Base-by-base conservation (phyloP, 2,888 invertebrate genomes). In the Himalopsyche japonica region DNA sequence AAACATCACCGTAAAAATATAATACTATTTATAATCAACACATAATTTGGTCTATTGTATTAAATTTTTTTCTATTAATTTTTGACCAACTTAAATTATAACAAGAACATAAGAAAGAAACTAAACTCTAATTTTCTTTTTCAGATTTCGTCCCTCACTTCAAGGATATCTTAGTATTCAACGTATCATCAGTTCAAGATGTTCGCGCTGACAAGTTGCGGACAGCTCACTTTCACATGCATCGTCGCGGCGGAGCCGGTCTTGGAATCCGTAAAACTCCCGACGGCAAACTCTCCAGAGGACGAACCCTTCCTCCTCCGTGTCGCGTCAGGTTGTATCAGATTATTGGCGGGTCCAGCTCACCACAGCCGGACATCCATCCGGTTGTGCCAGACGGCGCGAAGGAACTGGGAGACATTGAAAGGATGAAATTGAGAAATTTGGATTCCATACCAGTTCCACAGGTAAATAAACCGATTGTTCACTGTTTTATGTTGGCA, bases 361-460 rank as follows among this genome's bases (percentile, higher is more conserved):
- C 82, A 20, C 70, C 77, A 5, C 43, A 37, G 24, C 47, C 84
- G 18, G 30, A 57, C n/a, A 76, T 76, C 8, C 43, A 30, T 24
- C 47, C 84, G 15, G 20, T 37, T 30, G 79, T 79, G 27, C 79
- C 49, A 6, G 64, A 64, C 20, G 81, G 49, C 18, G 80, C 78
- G 8, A 86, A 77, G 30, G 83, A 86, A 18, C 70, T 80, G n/a
- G 81, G 76, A n/a, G 85, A 85, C 27, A 76, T 82, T 18, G 87
- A 86, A 48, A 85, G 85, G 77, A 84, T 82, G 18, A 86, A 87
- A 64, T 81, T 87, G 32, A 85, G 87, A 64, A 86, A 87, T 10
- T 80, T 88, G 83, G 88, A 87, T 48, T 87, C 87, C 5, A 86
- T 88, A 20, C 86, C 87, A n/a, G 84, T 88, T 30, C 84, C 87